Base-by-base conservation (phyloP, 2,888 invertebrate genomes). In the Penaeus monodon region DNA sequence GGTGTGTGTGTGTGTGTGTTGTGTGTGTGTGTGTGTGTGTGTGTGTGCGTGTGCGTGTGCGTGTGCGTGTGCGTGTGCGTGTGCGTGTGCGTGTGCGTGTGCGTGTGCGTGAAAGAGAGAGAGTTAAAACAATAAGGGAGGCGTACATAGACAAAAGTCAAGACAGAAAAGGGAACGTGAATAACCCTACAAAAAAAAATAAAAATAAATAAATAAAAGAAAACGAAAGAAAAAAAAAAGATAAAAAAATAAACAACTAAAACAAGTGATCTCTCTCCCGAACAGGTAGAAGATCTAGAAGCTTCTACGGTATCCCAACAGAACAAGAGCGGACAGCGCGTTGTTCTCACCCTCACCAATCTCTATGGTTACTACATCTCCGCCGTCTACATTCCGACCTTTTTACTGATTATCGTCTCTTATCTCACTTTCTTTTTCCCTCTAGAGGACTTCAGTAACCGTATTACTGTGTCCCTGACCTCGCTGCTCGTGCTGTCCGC, bases 301-400 rank as follows among this genome's bases (percentile, higher is more conserved):
- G 64, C 73, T 24, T 38, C 20, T 0, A 29, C 68, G 8, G 8
- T 74, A 14, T 44, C 74, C 12, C 66, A 74, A 44, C 73, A 81
- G 27, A 80, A 85, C 80, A 85, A 76, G 74, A 85, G 85, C 74
- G 85, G 85, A 44, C 80, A 85, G 29, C 85, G 74, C 65, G 74
- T 85, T 22, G 65, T 49, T 22, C 64, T 85, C 38, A 74, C 49
- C 49, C 27, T 80, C 27, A 80, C 85, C 49, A 85, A 85, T 57
- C 80, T 78, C 6, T 85, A 85, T 73, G 80, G 85, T 8, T 85
- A 85, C 74, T 85, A 80, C 85, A 85, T 85, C 85, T 65, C 57
- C 63, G 80, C 80, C 22, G 85, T 80, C 70, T 85, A 85, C 80
- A 63, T 85, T 27, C 85, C 85, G 27, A 85, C 85, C 17, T 44